A percentile compares a stretch with the other conserved stretches of the same genome.
Evolutionary conservation across 2,113 vertebrate species (phyloP).

Genomic region (Lagopus leucura): DNA sequence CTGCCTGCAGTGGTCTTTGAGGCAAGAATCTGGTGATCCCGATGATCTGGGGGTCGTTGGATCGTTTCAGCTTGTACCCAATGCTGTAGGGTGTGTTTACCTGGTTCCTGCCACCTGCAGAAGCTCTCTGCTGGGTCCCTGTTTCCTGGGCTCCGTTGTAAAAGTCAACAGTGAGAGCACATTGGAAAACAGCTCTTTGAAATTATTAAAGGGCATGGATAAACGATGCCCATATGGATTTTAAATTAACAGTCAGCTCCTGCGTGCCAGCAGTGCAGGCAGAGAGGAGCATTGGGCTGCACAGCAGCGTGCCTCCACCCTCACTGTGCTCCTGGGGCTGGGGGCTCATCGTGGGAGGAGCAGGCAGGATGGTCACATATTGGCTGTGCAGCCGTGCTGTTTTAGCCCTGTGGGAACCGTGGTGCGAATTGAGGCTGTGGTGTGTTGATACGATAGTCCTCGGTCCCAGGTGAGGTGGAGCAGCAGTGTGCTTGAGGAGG

Average conservation of each 20-base stretch:
- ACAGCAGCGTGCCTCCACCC: neutral
- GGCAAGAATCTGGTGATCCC: neutral
- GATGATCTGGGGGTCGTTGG: neutral
- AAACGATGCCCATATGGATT: neutral
- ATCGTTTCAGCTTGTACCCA: neutral
- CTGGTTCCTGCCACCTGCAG: neutral
- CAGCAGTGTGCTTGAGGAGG: neutral
- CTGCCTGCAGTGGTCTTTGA: neutral
- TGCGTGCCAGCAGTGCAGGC: accelerated
- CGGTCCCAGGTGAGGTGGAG: neutral
- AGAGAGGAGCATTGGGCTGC: neutral
- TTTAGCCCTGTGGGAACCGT: neutral
- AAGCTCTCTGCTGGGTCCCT: neutral
- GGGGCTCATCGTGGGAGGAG: too few species aligned
- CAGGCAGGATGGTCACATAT: accelerated
- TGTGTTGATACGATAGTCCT: neutral
- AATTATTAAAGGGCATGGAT: neutral
- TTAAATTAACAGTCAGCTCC: neutral
- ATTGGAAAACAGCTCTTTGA: neutral
- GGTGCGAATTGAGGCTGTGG: neutral
- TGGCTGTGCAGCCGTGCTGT: neutral
- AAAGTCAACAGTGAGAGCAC: neutral
- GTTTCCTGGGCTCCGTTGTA: neutral
- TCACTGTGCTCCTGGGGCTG: accelerated
- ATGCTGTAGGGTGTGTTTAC: neutral